These are phyloP conservation scores for Ennomos quercinarius DNA, from an alignment of 2,888 invertebrate genomes.

Conservation along the genomic window DNA sequence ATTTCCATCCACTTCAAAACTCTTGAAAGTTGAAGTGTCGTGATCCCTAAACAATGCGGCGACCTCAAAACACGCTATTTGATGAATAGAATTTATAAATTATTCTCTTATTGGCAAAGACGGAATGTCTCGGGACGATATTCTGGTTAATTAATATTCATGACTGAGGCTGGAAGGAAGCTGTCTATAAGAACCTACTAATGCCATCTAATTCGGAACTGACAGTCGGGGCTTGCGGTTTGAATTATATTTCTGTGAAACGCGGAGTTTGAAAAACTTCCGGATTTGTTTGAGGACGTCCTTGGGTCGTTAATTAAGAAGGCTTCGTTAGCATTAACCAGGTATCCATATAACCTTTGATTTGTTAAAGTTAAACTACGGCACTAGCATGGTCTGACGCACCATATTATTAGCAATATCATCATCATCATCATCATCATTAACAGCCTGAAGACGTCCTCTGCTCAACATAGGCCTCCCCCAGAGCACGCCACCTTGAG, in stretches of 20 bases:
- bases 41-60: slow-evolving; percentile 22
- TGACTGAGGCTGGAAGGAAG: slow-evolving; percentile 47
- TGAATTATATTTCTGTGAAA: slow-evolving; percentile 27
- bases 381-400: too few species aligned
- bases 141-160: slow-evolving; percentile 60
- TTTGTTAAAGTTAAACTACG: too few species aligned
- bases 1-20: slow-evolving; percentile 8
- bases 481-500: too few species aligned
- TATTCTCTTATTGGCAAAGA: slow-evolving; percentile 55
- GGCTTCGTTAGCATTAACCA: too few species aligned
- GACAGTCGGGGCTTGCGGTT: slow-evolving; percentile 33
- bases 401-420: too few species aligned
- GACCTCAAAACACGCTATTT: slow-evolving; percentile 34
- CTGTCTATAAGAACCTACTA: slow-evolving; percentile 44
- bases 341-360: too few species aligned
- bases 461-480: too few species aligned
- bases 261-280: slow-evolving; percentile 15
- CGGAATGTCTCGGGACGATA: slow-evolving; percentile 53
- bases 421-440: too few species aligned
- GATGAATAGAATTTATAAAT: slow-evolving; percentile 51
- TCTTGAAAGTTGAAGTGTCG: slow-evolving; percentile 19
- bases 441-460: too few species aligned
- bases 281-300: slow-evolving; percentile 3
- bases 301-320: neutral
- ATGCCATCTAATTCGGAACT: slow-evolving; percentile 39